These are phyloP conservation scores for Poecilia velifera DNA, from an alignment of 2,797 vertebrate genomes.

Conservation along the genomic window DNA sequence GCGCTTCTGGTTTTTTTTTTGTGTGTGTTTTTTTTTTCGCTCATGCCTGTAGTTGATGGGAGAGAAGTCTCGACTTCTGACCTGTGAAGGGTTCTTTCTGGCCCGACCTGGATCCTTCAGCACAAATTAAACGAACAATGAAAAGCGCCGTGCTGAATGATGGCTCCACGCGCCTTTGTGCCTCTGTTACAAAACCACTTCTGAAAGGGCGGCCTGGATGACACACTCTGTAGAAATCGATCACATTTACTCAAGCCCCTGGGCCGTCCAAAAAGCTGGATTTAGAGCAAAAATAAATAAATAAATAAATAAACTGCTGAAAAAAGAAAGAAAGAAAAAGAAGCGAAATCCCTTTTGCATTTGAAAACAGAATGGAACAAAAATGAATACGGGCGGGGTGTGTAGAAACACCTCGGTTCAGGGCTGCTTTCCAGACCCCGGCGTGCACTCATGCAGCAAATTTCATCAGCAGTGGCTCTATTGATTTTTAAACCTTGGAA, in stretches of 20 bases:
- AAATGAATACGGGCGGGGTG: conserved; percentile 55
- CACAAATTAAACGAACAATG: conserved; percentile 82
- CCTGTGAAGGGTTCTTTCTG: conserved; percentile 72
- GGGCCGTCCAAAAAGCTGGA: conserved; percentile 73
- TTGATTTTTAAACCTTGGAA: conserved; percentile 81
- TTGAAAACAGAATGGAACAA: conserved; percentile 75
- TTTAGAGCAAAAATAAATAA: conserved; percentile 56
- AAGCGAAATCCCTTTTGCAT: conserved; percentile 80
- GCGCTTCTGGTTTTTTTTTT: conserved; percentile 17
- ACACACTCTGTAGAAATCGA: conserved; percentile 81
- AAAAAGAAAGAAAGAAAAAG: conserved; percentile 54
- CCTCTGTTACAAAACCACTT: conserved; percentile 78
- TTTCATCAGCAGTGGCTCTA: conserved; percentile 79
- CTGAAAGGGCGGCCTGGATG: conserved; percentile 78
- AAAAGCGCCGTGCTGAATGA: conserved; percentile 73
- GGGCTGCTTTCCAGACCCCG: conserved; percentile 60
- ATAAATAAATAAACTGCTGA: conserved; percentile 62
- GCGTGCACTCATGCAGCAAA: conserved; percentile 76
- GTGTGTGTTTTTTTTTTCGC: conserved; percentile 18
- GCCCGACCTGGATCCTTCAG: conserved; percentile 83
- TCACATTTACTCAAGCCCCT: conserved; percentile 78
- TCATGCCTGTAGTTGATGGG: conserved; percentile 48
- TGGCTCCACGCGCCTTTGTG: conserved; percentile 80
- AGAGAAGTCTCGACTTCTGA: conserved; percentile 73
- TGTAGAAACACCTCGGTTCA: conserved; percentile 51